Evolutionary conservation across 2,113 vertebrate genomes (phyloP), one percentile per base, ranked within the genome.

Genomic region (Mugil cephalus): DNA sequence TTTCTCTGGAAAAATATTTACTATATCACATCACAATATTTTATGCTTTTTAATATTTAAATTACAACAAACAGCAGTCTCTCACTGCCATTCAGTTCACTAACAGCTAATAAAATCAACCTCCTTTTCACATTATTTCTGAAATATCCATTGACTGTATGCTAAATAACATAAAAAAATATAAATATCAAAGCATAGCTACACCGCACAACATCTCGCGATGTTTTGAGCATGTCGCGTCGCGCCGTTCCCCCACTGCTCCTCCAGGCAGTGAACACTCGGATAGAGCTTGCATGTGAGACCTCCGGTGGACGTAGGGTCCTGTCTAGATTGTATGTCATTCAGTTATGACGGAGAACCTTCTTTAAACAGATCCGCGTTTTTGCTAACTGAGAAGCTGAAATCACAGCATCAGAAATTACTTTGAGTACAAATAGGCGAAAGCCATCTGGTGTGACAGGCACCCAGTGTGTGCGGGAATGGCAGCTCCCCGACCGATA

Each of bases 401-500:
- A 63, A 77, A 70, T 70, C 36, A 68, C 34, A 61, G 10, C 38
- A 55, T 42, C 38, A 11, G 1, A 51, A 40, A 40, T 54, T 14
- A 24, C 40, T 8, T 17, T 18, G 8, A 65, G n/a, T 13, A 38
- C 10, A 56, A 71, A 64, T 30, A 70, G 59, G 55, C n/a, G 6
- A 13, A 48, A 66, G 43, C 40, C 52, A 63, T 50, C 17, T 76
- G 56, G 63, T 69, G 4, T 74, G 84, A 69, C 67, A 70, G 82
- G 35, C 69, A 81, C 73, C 70, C 69, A 81, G 74, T 70, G 79
- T 77, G 81, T 77, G 53, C 54, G 91, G 91, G 91, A 85, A 94
- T 95, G 94, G 94, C 94, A 91, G 89, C 94, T 86, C 90, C 88
- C 56, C 91, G 92, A 65, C 94, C 93, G 77, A 94, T 95, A 54